Conservation (phyloP, 1,140 invertebrate genomes). For the Diuraphis noxia region DNA sequence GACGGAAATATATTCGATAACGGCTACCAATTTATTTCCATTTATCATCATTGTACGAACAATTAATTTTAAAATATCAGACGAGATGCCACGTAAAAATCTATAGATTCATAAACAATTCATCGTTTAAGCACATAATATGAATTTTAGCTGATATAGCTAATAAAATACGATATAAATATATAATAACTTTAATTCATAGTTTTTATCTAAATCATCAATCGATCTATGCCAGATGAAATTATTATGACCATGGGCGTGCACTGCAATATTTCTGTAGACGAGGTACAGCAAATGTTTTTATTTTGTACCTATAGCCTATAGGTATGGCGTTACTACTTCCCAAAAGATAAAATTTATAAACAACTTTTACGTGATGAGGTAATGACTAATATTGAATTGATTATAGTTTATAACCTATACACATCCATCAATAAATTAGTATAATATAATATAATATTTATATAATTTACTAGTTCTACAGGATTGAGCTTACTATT, state of each 20-base stretch:
- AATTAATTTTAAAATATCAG: background rate
- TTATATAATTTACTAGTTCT: background rate
- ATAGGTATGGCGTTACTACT: background rate
- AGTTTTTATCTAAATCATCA: background rate
- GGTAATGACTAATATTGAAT: background rate
- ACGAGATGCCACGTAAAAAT: background rate
- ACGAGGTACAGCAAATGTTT: background rate
- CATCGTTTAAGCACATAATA: background rate
- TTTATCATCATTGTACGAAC: background rate
- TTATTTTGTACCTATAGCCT: background rate
- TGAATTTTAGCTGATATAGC: background rate
- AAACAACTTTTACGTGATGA: background rate
- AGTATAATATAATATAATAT: background rate
- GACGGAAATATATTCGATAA: background rate
- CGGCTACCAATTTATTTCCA: background rate
- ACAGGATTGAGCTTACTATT: background rate
- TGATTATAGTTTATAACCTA: background rate
- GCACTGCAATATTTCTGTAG: background rate
- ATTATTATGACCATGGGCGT: background rate
- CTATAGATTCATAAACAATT: background rate
- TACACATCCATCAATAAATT: background rate
- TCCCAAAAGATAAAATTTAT: background rate
- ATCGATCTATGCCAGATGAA: background rate
- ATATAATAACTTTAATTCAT: background rate
- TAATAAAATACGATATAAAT: background rate